Evolutionary conservation across 2,113 vertebrate species (phyloP), one percentile per base, ranked within the genome.

Genomic region (Elaphurus davidianus): DNA sequence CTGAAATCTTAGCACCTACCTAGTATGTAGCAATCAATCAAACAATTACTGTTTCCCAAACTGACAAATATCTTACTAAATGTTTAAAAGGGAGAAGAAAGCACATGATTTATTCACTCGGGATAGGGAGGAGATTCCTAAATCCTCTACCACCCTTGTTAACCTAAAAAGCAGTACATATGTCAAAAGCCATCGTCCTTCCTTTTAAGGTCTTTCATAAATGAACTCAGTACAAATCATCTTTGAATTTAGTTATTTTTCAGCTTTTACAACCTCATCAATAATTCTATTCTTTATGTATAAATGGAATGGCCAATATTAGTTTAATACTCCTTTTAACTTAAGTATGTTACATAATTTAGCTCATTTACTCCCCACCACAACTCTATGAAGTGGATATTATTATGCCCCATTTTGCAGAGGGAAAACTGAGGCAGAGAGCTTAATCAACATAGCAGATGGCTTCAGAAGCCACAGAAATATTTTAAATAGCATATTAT

Each of bases 241-340:
- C 40, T 79, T 76, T 87, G 14, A 89, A 93, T 96, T 93, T 82
- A 57, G n/a, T 83, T 82, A 59, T 54, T 84, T 96, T 94, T 88
- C 74, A 92, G n/a, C 43, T 36, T 95, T 87, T 97, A 90, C 21
- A 76, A 93, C 28, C 13, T 55, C 57, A 92, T 62, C 74, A 81
- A 28, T 95, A 79, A 76, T 94, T 81, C 7, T 94, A 67, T 52
- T 96, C 62, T 36, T 90, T 67, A 64, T 23, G 36, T 54, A 82
- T 87, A 92, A 94, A 67, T 33, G 47, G 30, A 82, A 89, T 3
- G 95, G n/a, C 25, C 91, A 78, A 55, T 7, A 88, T 60, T 81
- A 86, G 78, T 47, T 90, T 36, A 82, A 55, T 55, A 43, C 23
- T 96, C 17, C 62, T 71, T 81, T 1, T 55, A 78, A 96, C 6